Evolutionary conservation across 2,113 vertebrate species (phyloP).

Genomic region (Microcebus ravelobensis): DNA sequence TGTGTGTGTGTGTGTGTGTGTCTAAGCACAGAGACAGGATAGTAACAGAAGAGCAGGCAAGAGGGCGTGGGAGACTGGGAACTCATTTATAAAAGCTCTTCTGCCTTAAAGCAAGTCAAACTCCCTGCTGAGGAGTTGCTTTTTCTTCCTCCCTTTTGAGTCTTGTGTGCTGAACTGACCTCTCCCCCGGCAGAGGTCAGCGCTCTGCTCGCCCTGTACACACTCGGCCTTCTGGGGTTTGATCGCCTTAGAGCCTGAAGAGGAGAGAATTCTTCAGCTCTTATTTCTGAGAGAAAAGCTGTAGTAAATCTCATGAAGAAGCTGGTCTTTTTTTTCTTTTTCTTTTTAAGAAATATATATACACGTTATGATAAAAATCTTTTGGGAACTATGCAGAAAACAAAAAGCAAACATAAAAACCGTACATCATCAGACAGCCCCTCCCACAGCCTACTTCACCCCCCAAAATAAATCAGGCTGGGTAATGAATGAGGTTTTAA

Average conservation of each 20-base stretch:
- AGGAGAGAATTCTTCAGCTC: conserved; percentile 45
- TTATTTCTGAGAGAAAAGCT: conserved; percentile 63
- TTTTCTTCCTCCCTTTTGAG: conserved; percentile 79
- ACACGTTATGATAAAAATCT: not conserved
- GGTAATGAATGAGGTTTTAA: conserved; percentile 65
- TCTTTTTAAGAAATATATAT: not conserved
- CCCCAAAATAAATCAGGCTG: conserved; percentile 69
- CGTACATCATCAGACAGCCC: not conserved
- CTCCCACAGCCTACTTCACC: conserved; percentile 22
- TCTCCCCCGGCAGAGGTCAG: conserved; percentile 72
- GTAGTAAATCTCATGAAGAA: conserved; percentile 49
- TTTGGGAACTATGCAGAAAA: conserved; percentile 46
- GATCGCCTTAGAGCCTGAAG: conserved; percentile 20
- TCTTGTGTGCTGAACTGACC: conserved; percentile 71
- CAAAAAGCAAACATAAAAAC: conserved; percentile 10
- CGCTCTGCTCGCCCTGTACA: conserved; percentile 46
- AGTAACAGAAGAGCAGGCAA: conserved; percentile 55
- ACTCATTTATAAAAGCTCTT: conserved; percentile 78
- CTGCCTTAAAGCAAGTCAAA: conserved; percentile 80
- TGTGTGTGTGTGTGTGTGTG: not conserved
- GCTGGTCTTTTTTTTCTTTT: not conserved
- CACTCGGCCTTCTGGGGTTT: conserved; percentile 60
- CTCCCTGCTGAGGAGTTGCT: conserved; percentile 78
- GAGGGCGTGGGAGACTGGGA: conserved; percentile 80
- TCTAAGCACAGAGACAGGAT: not conserved